Conservation (phyloP, 2,888 invertebrate genomes). For the Nomada ruficornis region DNA sequence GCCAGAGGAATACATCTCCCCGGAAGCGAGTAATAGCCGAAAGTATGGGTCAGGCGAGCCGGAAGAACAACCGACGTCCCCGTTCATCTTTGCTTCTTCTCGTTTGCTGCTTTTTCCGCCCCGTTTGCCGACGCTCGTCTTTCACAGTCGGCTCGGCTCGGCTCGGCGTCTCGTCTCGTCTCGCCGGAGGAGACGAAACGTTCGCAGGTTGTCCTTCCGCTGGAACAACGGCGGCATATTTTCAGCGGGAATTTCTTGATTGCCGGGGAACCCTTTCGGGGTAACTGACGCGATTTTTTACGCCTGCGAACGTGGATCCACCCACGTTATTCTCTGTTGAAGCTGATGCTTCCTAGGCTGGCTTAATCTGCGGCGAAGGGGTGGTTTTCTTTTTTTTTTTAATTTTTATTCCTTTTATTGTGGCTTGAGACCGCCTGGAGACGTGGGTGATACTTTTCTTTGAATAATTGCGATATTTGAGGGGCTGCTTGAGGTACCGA, state of each 20-base stretch:
- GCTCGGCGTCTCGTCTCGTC: conserved; percentile 12
- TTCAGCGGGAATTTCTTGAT: conserved; percentile 61
- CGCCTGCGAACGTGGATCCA: conserved; percentile 2
- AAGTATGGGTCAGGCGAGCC: conserved; percentile 72
- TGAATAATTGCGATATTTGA: background rate
- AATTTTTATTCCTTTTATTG: background rate
- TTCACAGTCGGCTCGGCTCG: background rate
- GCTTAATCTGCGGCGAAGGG: background rate
- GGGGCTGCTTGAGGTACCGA: background rate
- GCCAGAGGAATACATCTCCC: conserved; percentile 76
- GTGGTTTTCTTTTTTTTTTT: background rate
- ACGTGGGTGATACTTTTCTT: background rate
- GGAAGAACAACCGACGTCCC: conserved; percentile 72
- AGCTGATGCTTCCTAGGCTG: background rate
- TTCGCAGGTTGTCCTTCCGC: conserved; percentile 46
- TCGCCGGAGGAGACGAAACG: conserved; percentile 42
- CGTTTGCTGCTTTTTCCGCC: conserved; percentile 20
- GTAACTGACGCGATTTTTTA: conserved; percentile 47
- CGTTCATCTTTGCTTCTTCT: conserved; percentile 30
- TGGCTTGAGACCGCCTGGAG: too few relatives aligned
- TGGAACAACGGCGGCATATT: conserved; percentile 57
- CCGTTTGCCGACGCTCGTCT: conserved; percentile 29
- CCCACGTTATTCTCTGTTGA: background rate
- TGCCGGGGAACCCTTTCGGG: conserved; percentile 59
- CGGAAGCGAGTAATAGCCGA: conserved; percentile 72